Evolutionary conservation across 2,113 vertebrate species (phyloP).

Genomic region (Rousettus leschenaultii): DNA sequence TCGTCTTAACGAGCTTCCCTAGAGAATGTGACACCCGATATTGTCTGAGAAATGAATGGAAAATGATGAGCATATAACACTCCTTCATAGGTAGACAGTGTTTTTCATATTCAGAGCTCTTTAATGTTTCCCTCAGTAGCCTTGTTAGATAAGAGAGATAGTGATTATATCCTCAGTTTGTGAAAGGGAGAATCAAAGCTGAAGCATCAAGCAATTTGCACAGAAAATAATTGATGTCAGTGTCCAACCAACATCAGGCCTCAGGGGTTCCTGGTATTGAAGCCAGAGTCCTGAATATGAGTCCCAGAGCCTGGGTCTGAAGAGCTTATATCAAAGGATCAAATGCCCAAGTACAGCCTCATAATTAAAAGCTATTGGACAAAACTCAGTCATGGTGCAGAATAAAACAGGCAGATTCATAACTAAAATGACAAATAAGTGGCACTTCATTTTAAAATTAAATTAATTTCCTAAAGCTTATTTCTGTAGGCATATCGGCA

Average conservation of each 20-base stretch:
- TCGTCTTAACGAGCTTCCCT: slow-evolving; percentile 52
- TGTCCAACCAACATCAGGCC: slow-evolving; percentile 54
- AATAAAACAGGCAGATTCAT: background rate
- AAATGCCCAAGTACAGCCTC: background rate
- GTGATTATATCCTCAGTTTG: slow-evolving; percentile 64
- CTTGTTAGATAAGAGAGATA: slow-evolving; percentile 57
- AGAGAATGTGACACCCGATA: background rate
- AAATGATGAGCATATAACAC: slow-evolving; percentile 8
- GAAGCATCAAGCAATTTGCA: slow-evolving; percentile 64
- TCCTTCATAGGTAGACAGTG: slow-evolving; percentile 48
- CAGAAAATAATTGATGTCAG: slow-evolving; percentile 70
- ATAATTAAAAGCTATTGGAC: slow-evolving; percentile 50
- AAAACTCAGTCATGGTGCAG: slow-evolving; percentile 7
- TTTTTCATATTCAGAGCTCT: slow-evolving; percentile 64
- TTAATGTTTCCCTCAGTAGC: slow-evolving; percentile 61
- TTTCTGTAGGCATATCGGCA: slow-evolving; percentile 21
- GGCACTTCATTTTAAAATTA: slow-evolving; percentile 46
- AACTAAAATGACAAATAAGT: slow-evolving; percentile 39
- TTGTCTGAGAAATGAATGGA: slow-evolving; percentile 38
- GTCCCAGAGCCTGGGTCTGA: background rate
- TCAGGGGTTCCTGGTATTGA: slow-evolving; percentile 45
- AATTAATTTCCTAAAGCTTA: slow-evolving; percentile 47
- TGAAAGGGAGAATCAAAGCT: slow-evolving; percentile 66
- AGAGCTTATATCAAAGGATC: slow-evolving; percentile 47
- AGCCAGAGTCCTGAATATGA: slow-evolving; percentile 52